Conservation (phyloP, 2,888 invertebrate genomes). For the Dorcus hopei region DNA sequence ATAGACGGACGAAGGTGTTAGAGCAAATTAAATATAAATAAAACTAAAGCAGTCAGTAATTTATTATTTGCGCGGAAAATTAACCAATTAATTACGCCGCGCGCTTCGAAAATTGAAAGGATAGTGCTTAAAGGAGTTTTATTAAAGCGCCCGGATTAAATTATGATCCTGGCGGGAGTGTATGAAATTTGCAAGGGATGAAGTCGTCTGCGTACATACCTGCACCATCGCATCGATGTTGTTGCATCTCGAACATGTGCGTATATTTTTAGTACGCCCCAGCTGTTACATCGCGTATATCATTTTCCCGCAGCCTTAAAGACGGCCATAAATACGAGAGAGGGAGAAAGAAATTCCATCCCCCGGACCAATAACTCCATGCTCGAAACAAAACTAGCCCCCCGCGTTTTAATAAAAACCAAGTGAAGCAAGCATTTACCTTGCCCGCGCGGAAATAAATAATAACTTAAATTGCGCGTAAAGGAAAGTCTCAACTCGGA, state of each 20-base stretch:
- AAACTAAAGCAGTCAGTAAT: too few relatives aligned
- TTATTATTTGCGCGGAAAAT: constrained; percentile 10
- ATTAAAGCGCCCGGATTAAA: constrained; percentile 1
- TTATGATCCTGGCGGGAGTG: neutral
- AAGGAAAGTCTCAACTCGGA: constrained; percentile 24
- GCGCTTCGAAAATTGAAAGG: constrained; percentile 23
- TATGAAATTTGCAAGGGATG: neutral
- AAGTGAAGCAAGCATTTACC: constrained; percentile 32
- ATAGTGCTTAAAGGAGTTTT: constrained; percentile 13
- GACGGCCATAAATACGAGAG: constrained; percentile 31
- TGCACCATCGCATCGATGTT: constrained; percentile 16
- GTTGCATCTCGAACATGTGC: constrained; percentile 27
- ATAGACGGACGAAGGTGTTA: too few relatives aligned
- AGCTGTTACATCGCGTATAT: constrained; percentile 39
- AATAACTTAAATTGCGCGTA: constrained; percentile 44
- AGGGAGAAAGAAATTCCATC: neutral
- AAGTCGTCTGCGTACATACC: constrained; percentile 2
- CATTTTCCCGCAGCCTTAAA: constrained; percentile 38
- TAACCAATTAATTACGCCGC: constrained; percentile 25
- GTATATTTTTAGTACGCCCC: constrained; percentile 38
- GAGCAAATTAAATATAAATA: too few relatives aligned
- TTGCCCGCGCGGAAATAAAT: constrained; percentile 34
- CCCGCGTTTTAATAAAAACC: constrained; percentile 39
- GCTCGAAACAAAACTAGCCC: constrained; percentile 25
- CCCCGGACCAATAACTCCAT: constrained; percentile 5